Conservation (phyloP, 2,113 vertebrate genomes). For the Phrynosoma blainvillii region DNA sequence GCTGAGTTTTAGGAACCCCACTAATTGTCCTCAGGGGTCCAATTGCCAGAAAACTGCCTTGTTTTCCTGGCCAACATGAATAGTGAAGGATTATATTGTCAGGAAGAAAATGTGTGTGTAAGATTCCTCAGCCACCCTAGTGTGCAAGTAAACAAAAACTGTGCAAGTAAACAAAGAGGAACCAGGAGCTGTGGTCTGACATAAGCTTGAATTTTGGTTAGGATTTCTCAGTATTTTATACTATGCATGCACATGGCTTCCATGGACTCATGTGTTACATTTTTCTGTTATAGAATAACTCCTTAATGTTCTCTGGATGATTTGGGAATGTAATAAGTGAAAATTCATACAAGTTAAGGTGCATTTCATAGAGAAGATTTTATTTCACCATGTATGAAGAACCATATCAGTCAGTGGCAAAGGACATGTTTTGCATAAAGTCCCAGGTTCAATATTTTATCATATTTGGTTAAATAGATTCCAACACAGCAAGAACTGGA, state of each 20-base stretch:
- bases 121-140: not conserved
- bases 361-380: not conserved
- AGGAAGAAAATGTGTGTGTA: conserved; percentile 1
- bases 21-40: conserved; percentile 21
- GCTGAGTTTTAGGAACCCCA: conserved; percentile 20
- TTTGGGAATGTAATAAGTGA: not conserved
- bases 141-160: not conserved
- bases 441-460: not conserved
- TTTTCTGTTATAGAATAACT: not conserved
- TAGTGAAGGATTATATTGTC: not conserved
- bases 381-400: not conserved
- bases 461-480: not conserved
- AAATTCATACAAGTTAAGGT: not conserved
- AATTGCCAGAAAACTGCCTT: conserved; percentile 31
- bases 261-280: not conserved
- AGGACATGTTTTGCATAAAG: not conserved
- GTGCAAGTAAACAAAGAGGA: not conserved
- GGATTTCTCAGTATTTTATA: not conserved
- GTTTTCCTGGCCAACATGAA: conserved; percentile 38
- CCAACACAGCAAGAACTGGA: not conserved
- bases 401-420: not conserved
- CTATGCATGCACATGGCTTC: not conserved
- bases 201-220: not conserved
- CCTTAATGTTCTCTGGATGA: not conserved
- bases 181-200: not conserved